Percentiles rank a stretch among this genome's conserved stretches.
Evolutionary conservation across 2,113 vertebrate species (phyloP).

Genomic region (Romanogobio albipinnatus): DNA sequence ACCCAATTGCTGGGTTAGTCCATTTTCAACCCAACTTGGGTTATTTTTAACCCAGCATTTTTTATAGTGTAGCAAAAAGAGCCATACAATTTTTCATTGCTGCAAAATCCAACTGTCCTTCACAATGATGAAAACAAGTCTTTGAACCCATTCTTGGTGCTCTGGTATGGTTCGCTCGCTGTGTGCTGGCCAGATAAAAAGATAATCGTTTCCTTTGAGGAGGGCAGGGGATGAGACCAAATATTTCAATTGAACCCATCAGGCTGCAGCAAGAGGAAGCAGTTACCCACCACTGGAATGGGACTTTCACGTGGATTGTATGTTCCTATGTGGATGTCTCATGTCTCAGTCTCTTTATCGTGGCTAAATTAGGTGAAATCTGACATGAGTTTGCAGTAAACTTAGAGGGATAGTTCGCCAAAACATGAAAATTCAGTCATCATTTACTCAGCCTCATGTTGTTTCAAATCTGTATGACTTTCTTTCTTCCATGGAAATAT

Average conservation of each 20-base stretch:
- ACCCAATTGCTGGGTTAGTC: too few relatives aligned
- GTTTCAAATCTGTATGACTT: conserved; percentile 5
- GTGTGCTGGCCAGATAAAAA: conserved; percentile 65
- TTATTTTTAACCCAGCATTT: too few relatives aligned
- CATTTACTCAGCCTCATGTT: not conserved
- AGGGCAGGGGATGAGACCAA: conserved; percentile 46
- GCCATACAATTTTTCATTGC: not conserved
- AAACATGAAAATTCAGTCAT: not conserved
- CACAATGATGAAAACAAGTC: not conserved
- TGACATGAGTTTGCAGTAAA: conserved; percentile 70
- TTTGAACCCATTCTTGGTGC: conserved; percentile 48
- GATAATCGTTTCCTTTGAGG: conserved; percentile 59
- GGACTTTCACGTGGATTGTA: conserved; percentile 66
- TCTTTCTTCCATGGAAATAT: not conserved
- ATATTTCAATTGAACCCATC: conserved; percentile 61
- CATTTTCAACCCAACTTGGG: too few relatives aligned
- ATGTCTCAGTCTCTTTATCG: conserved; percentile 65
- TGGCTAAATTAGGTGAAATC: conserved; percentile 73
- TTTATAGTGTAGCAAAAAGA: not conserved
- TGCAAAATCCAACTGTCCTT: conserved; percentile 18
- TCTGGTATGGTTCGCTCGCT: conserved; percentile 47
- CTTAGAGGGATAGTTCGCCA: not conserved
- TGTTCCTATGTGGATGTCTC: conserved; percentile 58
- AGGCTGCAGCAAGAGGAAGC: conserved; percentile 55
- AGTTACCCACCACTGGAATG: conserved; percentile 66